These are phyloP conservation scores for Hydrozoanthus tunicans DNA, from an alignment of 64 coral and sea anemone species.

Conservation along the genomic window DNA sequence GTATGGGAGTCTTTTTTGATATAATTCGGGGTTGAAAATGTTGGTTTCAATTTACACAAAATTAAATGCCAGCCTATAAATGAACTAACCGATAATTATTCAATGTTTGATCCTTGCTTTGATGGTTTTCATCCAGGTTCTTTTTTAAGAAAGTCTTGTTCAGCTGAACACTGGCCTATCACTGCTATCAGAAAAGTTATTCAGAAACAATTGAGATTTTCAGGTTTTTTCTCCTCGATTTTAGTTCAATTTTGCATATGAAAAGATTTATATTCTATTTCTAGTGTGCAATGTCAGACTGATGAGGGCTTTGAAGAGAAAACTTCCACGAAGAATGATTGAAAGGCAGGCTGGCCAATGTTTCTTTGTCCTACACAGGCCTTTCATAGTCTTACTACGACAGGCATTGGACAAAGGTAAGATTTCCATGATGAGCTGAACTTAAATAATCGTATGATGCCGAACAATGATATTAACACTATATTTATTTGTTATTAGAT, in stretches of 20 bases:
- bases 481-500: no score
- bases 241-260: neutral
- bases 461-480: neutral
- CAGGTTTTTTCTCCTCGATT: no score
- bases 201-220: neutral
- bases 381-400: constrained; percentile 20
- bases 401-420: constrained; percentile 20
- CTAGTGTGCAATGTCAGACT: constrained; percentile 15
- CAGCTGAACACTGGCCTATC: no score
- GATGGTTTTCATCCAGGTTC: no score
- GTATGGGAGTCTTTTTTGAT: neutral
- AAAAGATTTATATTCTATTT: neutral
- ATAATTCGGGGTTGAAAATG: neutral
- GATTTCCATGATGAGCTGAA: neutral
- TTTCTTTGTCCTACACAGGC: constrained; percentile 46
- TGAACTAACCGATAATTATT: neutral
- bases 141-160: no score
- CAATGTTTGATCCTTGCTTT: no score
- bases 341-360: constrained; percentile 43
- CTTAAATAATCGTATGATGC: neutral
- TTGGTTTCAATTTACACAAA: neutral
- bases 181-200: no score
- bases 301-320: neutral
- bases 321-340: constrained; percentile 14
- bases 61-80: neutral